Evolutionary conservation across 2,113 vertebrate genomes (phyloP).

Genomic region (Etia nguti): DNA sequence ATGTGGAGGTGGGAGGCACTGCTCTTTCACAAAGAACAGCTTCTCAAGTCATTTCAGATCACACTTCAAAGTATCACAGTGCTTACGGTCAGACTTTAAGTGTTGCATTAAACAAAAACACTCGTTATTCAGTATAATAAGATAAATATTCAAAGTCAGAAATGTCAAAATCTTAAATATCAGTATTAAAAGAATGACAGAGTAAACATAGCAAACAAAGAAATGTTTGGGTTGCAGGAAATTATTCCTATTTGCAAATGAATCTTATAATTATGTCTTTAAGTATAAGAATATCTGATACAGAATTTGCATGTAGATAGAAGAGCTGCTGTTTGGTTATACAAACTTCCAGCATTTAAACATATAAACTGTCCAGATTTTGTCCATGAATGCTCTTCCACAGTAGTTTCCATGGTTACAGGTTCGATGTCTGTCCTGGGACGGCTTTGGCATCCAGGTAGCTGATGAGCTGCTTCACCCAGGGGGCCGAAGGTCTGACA

Average conservation of each 20-base stretch:
- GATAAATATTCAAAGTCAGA: not conserved
- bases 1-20: not conserved
- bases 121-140: not conserved
- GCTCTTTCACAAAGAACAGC: not conserved
- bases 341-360: not conserved
- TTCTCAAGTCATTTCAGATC: not conserved
- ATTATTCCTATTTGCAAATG: not conserved
- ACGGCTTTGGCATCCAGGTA: not conserved
- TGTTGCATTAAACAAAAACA: not conserved
- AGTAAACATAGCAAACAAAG: fast-evolving
- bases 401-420: conserved; percentile 6
- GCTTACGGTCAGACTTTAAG: not conserved
- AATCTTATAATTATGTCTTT: not conserved
- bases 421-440: not conserved
- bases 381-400: not conserved
- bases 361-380: not conserved
- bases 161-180: not conserved
- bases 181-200: fast-evolving
- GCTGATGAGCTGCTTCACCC: conserved; percentile 58
- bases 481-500: conserved; percentile 24
- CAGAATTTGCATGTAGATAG: not conserved
- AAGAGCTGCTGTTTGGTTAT: not conserved
- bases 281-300: not conserved
- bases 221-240: not conserved
- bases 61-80: not conserved